A percentile compares a stretch with the other conserved stretches of the same genome.
Conservation (phyloP, 2,113 vertebrate species). For the Platichthys stellatus region DNA sequence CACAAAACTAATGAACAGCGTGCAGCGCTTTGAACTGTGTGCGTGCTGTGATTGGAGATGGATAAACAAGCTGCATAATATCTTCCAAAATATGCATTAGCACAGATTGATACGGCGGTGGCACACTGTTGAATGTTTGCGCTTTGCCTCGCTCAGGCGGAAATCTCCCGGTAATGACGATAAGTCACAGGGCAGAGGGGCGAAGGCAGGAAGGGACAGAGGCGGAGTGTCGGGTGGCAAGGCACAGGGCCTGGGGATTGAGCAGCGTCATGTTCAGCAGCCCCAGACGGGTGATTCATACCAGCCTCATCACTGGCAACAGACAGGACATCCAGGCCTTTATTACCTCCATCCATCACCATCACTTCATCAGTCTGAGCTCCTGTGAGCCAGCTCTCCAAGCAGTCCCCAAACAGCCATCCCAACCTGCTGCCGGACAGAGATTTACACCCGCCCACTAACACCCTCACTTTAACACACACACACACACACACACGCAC, state of each 20-base stretch:
- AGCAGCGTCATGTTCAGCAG: conserved; percentile 63
- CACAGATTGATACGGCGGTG: conserved; percentile 49
- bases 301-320: conserved; percentile 80
- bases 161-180: conserved; percentile 43
- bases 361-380: conserved; percentile 82
- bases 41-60: conserved; percentile 34
- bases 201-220: conserved; percentile 35
- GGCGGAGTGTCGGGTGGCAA: conserved; percentile 43
- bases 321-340: conserved; percentile 84
- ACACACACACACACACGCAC: conserved; percentile 35
- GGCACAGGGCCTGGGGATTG: conserved; percentile 56
- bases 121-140: conserved; percentile 47
- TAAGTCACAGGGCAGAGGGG: conserved; percentile 50
- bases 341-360: conserved; percentile 85
- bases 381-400: conserved; percentile 71
- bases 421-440: conserved; percentile 71
- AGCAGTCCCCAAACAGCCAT: conserved; percentile 79
- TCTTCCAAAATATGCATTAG: conserved; percentile 45
- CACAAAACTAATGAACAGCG: conserved; percentile 73
- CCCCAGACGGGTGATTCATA: conserved; percentile 83
- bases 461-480: conserved; percentile 58
- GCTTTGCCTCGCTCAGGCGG: conserved; percentile 36
- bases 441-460: conserved; percentile 77
- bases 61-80: conserved; percentile 53
- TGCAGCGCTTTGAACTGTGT: conserved; percentile 56